Evolutionary conservation across 1,140 invertebrate species (phyloP).

Genomic region (Drosophila mojavensis): DNA sequence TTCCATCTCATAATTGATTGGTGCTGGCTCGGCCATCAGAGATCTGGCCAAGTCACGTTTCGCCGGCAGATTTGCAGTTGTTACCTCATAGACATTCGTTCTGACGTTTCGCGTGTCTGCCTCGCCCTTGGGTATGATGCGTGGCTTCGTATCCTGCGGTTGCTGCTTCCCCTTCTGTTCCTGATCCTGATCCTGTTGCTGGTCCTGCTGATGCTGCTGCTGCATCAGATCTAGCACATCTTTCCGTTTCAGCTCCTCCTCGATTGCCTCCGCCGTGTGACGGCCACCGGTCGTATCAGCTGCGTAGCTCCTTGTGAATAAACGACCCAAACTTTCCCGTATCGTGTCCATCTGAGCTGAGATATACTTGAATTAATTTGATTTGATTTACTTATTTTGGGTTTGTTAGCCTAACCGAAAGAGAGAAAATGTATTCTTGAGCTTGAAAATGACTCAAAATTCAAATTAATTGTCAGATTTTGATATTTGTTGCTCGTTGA

Average conservation of each 20-base stretch:
- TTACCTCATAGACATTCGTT: neutral
- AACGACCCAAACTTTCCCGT: slow-evolving; percentile 6
- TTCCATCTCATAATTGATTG: slow-evolving; percentile 44
- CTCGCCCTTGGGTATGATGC: neutral
- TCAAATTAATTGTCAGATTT: slow-evolving; percentile 2
- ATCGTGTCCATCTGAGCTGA: slow-evolving; percentile 20
- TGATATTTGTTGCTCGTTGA: too few relatives aligned
- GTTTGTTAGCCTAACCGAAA: neutral
- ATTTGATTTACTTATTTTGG: neutral
- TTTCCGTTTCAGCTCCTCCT: neutral
- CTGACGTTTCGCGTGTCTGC: too few relatives aligned
- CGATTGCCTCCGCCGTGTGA: neutral
- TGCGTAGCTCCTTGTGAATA: neutral
- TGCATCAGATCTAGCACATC: slow-evolving; percentile 31
- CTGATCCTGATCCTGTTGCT: neutral
- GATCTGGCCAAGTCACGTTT: neutral
- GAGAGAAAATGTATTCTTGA: neutral
- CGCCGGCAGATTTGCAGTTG: slow-evolving; percentile 17
- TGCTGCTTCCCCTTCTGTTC: neutral
- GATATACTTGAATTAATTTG: neutral
- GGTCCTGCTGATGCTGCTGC: slow-evolving; percentile 4
- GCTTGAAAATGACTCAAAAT: slow-evolving; percentile 1
- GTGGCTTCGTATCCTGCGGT: neutral
- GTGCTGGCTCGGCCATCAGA: neutral
- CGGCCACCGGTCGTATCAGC: neutral